A percentile compares a stretch with the other conserved stretches of the same genome.
Conservation (phyloP, 1,140 invertebrate genomes). For the Brachionus asplanchnoidis region DNA sequence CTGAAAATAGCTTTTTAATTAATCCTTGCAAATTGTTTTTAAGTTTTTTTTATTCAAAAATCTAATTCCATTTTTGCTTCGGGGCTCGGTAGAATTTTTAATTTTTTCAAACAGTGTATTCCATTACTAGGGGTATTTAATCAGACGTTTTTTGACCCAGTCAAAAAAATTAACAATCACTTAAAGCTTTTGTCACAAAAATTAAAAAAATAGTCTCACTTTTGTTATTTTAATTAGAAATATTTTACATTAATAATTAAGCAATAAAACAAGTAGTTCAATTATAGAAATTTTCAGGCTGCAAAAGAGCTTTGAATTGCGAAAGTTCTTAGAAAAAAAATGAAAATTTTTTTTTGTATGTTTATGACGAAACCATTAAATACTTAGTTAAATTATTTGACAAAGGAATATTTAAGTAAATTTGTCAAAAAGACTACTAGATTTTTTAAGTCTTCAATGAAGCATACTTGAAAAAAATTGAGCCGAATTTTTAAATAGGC, state of each 20-base stretch:
- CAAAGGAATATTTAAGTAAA: background rate
- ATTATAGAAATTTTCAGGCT: background rate
- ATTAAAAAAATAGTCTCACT: background rate
- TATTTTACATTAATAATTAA: conserved; percentile 1
- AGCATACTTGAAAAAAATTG: background rate
- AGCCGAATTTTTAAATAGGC: background rate
- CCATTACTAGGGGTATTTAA: background rate
- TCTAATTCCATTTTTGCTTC: background rate
- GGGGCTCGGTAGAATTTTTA: background rate
- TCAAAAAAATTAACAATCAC: background rate
- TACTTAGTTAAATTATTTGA: background rate
- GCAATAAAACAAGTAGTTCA: background rate
- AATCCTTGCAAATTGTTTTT: background rate
- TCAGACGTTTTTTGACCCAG: conserved; percentile 3
- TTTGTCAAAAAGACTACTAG: background rate
- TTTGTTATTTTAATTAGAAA: background rate
- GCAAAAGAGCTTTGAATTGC: background rate
- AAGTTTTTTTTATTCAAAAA: background rate
- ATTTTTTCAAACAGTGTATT: background rate
- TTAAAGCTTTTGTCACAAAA: background rate
- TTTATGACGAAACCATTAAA: background rate
- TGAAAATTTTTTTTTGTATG: background rate
- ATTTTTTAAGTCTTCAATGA: background rate
- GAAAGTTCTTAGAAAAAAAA: background rate
- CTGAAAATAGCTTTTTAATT: background rate